Conservation (phyloP, 2,797 vertebrate genomes). For the Enteromius treurensis region DNA sequence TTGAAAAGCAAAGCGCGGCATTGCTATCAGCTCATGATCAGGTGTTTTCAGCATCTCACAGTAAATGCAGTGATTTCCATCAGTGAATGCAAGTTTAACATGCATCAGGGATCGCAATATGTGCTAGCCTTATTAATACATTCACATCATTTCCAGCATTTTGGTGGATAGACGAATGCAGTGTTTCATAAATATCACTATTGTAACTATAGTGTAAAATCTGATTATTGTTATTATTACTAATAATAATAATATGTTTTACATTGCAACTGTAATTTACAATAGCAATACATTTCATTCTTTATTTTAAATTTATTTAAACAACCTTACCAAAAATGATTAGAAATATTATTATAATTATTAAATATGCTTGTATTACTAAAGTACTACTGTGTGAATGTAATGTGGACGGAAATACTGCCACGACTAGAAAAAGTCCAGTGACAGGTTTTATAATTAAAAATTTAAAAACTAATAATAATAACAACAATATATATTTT, state of each 20-base stretch:
- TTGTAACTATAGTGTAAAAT: not conserved
- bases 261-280: not conserved
- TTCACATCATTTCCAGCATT: not conserved
- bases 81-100: not conserved
- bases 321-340: not conserved
- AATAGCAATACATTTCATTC: not conserved
- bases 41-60: not conserved
- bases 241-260: not conserved
- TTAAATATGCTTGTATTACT: no score
- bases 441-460: no score
- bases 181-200: not conserved
- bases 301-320: not conserved
- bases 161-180: not conserved
- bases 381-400: no score
- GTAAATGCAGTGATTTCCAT: not conserved
- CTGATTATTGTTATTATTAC: not conserved
- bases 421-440: no score
- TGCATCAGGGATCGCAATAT: not conserved
- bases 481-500: no score
- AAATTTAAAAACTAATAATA: no score
- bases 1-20: not conserved
- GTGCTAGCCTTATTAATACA: not conserved
- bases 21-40: not conserved
- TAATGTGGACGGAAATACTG: no score
- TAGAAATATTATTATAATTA: not conserved